Evolutionary conservation across 2,797 vertebrate species (phyloP).

Genomic region (Chaenodraco wilsoni): DNA sequence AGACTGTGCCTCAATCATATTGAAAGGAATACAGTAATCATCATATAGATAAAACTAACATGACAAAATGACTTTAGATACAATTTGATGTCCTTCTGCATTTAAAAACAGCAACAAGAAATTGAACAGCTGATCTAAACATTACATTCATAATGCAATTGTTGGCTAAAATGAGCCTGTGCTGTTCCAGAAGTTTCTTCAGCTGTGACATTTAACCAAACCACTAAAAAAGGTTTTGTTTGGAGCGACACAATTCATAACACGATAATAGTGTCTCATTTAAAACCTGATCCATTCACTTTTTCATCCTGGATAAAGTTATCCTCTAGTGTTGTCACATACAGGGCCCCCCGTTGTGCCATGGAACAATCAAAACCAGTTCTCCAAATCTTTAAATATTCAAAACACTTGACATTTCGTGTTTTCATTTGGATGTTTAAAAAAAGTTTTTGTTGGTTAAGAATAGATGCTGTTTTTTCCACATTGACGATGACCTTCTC

Average conservation of each 20-base stretch:
- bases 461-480: background rate
- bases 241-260: background rate
- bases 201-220: background rate
- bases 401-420: too few species aligned
- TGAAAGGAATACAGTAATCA: background rate
- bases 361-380: background rate
- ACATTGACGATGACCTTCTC: conserved; percentile 15
- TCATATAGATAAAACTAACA: too few species aligned
- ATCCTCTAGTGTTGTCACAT: background rate
- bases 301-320: background rate
- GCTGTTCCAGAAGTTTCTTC: too few species aligned
- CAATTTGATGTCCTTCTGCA: too few species aligned
- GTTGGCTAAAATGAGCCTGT: background rate
- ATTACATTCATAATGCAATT: conserved; percentile 9
- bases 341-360: background rate
- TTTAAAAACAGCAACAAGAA: too few species aligned
- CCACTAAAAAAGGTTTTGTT: background rate
- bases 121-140: background rate
- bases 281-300: background rate
- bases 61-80: too few species aligned
- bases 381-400: too few species aligned
- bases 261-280: background rate
- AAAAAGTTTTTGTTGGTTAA: background rate
- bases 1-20: background rate
- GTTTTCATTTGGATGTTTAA: background rate